Evolutionary conservation across 2,113 vertebrate species (phyloP), one percentile per base, ranked within the genome.

Genomic region (Bubalus kerabau): DNA sequence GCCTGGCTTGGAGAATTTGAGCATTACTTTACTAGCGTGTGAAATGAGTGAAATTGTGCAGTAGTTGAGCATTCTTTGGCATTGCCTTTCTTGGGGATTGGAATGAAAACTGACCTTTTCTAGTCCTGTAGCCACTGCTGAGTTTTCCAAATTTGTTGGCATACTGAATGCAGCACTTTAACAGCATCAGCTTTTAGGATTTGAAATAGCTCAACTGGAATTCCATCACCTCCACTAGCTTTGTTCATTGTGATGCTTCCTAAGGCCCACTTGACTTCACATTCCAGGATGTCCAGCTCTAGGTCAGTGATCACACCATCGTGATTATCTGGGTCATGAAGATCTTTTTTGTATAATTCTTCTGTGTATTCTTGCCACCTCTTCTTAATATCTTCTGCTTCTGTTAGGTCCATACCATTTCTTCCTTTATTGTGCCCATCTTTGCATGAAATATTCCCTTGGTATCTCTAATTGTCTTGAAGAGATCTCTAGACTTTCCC

Each of bases 1-100:
- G 64, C 64, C 64, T 67, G 32, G 64, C 64, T 2, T 67, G 32
- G 64, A 36, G 64, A 19, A 67, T 36, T 67, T 67, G 8, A 67
- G 64, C 17, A 67, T 67, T 21, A 10, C 64, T 36, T 67, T 36
- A 36, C 64, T 36, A 67, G n/a, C 1, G 0, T 21, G 8, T 67
- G 64, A 67, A 8, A 36, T 67, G 32, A 67, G 17, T 67, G 8
- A 17, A 67, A 67, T 2, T 67, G 64, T 67, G 17, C 0, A 0
- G 8, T 36, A 19, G 9, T 21, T 67, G 64, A 67, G 64, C 32
- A 11, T 21, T 67, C 64, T 67, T 36, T 67, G 64, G 64, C n/a
- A 36, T 36, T 67, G 7, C 32, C 60, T 67, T 67, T 67, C 64
- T 67, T 67, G 2, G 32, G 4, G 32, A 67, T 5, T 36, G 17